A percentile compares a stretch with the other conserved stretches of the same genome.
These are phyloP conservation scores for Pterocles gutturalis DNA, from an alignment of 2,113 vertebrate genomes.

Conservation along the genomic window DNA sequence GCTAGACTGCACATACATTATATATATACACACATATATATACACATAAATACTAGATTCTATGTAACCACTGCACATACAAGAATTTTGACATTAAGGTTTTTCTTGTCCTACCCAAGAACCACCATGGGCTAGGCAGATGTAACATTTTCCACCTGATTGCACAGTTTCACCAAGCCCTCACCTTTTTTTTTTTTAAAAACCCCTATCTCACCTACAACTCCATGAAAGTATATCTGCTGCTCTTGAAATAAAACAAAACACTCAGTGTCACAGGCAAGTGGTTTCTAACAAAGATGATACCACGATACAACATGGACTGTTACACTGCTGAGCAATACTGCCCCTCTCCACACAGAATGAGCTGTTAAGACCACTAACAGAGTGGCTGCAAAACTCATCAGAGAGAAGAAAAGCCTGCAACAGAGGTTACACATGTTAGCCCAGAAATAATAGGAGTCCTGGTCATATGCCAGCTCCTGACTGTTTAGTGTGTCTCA, in stretches of 20 bases:
- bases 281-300: neutral
- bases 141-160: conserved; percentile 40
- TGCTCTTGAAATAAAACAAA: conserved; percentile 23
- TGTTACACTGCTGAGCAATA: neutral
- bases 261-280: neutral
- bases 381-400: conserved; percentile 23
- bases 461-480: neutral
- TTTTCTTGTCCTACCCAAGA: neutral
- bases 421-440: conserved; percentile 14
- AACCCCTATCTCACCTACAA: neutral
- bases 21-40: rapidly evolving
- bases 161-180: neutral
- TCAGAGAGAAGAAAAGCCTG: neutral
- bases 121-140: neutral
- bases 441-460: conserved; percentile 20
- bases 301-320: neutral
- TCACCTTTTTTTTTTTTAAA: neutral
- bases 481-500: neutral
- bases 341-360: neutral
- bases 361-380: neutral
- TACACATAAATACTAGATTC: neutral
- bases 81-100: neutral
- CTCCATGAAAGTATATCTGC: neutral
- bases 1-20: neutral
- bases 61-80: neutral